Base-by-base conservation (phyloP, 2,797 vertebrate species). In the Trematomus bernacchii region DNA sequence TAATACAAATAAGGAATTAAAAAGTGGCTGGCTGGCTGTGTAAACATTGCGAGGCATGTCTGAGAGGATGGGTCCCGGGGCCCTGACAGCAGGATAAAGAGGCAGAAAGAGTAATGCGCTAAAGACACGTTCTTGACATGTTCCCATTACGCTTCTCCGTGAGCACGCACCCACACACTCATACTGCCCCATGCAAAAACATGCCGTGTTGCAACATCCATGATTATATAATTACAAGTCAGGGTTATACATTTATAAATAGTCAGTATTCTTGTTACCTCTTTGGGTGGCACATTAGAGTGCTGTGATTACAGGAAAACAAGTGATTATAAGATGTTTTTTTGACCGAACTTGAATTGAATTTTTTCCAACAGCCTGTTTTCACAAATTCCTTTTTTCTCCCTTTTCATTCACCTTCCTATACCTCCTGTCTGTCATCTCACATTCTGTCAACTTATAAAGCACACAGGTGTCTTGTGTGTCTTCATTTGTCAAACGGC, bases 1-100 rank as follows among this genome's bases (percentile, higher is more conserved):
- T 92, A 93, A 88, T 74, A 93, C 87, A 92, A 93, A 94, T 88
- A 90, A 80, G 74, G 89, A 93, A 91, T 92, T 90, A 92, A 90
- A 91, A 81, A 66, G 76, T 79, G 71, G 76, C 88, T 16, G 84
- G 79, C 82, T 93, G 88, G 89, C 88, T 94, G 90, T 91, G 92
- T 94, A 93, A 95, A 95, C 90, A 93, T 78, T 13, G 33, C 0
- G 4, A 88, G 86, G 88, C 90, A 86, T 87, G 88, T 92, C 90
- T 93, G 83, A 90, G 87, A 91, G 87, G 93, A 94, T 94, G 92
- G 83, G 89, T 91, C 89, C 85, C n/a, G 66, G 78, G 87, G 87
- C 89, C 59, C 85, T 92, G 92, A 92, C 88, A 89, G 87, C 85
- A 76, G 85, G 88, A 94, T 91, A 92, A 91, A 92, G 89, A 88